Conservation (phyloP, 2,888 invertebrate genomes). For the Mimumesa dahlbomi region DNA sequence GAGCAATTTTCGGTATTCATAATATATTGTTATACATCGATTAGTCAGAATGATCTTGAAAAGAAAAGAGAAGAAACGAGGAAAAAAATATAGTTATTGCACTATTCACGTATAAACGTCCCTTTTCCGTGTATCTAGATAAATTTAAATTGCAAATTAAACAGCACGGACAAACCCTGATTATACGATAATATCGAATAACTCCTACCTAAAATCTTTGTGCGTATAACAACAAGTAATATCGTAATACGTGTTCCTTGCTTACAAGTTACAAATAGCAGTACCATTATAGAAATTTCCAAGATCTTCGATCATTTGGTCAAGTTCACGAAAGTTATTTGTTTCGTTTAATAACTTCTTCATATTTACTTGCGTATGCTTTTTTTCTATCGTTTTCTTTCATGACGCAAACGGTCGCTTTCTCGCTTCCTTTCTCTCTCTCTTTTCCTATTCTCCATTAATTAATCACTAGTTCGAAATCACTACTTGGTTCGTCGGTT, state of each 20-base stretch:
- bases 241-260: slow-evolving; percentile 47
- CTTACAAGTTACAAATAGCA: slow-evolving; percentile 40
- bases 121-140: slow-evolving; percentile 31
- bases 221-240: slow-evolving; percentile 61
- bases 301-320: slow-evolving; percentile 53
- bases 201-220: slow-evolving; percentile 54
- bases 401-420: not conserved
- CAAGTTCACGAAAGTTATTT: slow-evolving; percentile 39
- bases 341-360: slow-evolving; percentile 22
- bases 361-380: slow-evolving; percentile 5
- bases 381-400: not conserved
- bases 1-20: slow-evolving; percentile 16
- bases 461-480: slow-evolving; percentile 35
- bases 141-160: slow-evolving; percentile 29
- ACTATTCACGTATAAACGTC: not conserved
- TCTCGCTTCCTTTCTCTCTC: slow-evolving; percentile 6
- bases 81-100: slow-evolving; percentile 20
- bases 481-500: slow-evolving; percentile 49
- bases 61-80: not conserved
- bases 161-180: slow-evolving; percentile 53
- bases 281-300: slow-evolving; percentile 45
- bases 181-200: slow-evolving; percentile 67
- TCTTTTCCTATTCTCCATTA: slow-evolving; percentile 13
- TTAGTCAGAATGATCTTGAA: not conserved
- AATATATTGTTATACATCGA: slow-evolving; percentile 1